Evolutionary conservation across 2,797 vertebrate genomes (phyloP).

Genomic region (Amphiprion clarkii): DNA sequence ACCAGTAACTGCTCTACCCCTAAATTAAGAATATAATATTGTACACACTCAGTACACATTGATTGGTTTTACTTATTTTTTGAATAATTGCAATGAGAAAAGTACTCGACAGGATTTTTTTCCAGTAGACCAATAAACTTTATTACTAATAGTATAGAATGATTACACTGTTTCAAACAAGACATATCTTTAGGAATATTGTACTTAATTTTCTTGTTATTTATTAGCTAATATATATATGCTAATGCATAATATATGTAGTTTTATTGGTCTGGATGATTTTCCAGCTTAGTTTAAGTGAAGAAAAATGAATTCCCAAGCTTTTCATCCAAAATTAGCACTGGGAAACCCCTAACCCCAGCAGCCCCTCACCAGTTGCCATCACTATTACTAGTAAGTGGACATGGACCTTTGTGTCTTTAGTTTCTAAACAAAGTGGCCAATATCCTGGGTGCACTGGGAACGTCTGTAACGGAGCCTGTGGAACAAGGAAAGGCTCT

Average conservation of each 20-base stretch:
- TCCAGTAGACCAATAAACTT: background rate
- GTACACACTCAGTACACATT: no score
- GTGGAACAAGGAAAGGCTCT: constrained; percentile 53
- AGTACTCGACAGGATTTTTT: no score
- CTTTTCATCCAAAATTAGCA: constrained; percentile 61
- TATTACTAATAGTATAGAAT: no score
- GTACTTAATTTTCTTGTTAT: background rate
- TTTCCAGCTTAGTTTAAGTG: background rate
- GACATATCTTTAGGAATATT: background rate
- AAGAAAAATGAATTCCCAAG: constrained; percentile 58
- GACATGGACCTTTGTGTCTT: constrained; percentile 59
- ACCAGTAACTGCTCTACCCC: no score
- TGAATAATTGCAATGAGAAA: no score
- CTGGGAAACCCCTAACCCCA: constrained; percentile 46
- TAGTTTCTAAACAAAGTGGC: constrained; percentile 58
- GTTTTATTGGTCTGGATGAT: background rate
- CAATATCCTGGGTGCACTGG: constrained; percentile 47
- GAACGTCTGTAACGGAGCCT: constrained; percentile 45
- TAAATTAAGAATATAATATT: no score
- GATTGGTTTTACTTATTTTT: no score
- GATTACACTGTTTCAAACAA: background rate
- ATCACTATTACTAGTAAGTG: constrained; percentile 14
- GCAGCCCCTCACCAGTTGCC: background rate
- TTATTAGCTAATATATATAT: no score
- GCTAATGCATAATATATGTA: background rate